Percentiles rank a stretch among this genome's conserved stretches.
phyloP scores from a whole-genome alignment of 2,888 invertebrate genomes.

The Drosophila koepferae region DNA sequence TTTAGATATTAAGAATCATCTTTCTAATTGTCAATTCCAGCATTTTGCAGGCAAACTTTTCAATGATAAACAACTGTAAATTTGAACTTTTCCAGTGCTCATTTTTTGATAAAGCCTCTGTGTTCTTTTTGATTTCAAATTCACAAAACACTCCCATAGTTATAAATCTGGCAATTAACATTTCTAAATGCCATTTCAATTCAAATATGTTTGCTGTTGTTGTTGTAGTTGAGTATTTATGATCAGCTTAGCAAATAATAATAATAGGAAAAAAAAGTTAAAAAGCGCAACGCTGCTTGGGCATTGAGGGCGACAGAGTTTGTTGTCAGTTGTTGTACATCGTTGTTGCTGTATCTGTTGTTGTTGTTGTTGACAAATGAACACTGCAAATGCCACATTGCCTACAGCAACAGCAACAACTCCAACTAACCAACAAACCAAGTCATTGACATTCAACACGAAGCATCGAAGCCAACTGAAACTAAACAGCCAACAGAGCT shows the following conservation, averaged over 20 bases:
- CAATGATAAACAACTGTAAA: neutral
- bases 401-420: constrained; percentile 32
- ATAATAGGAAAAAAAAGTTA: constrained; percentile 55
- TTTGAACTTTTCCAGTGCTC: constrained; percentile 8
- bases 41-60: neutral
- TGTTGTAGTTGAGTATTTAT: constrained; percentile 52
- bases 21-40: neutral
- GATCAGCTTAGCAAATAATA: constrained; percentile 72
- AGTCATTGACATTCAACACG: constrained; percentile 68
- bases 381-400: constrained; percentile 65
- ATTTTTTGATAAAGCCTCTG: neutral
- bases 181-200: constrained; percentile 69
- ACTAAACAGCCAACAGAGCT: constrained; percentile 41
- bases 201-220: constrained; percentile 23
- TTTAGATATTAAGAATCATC: neutral
- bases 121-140: constrained; percentile 4
- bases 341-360: constrained; percentile 1
- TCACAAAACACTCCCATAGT: constrained; percentile 22
- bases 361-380: constrained; percentile 63
- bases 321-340: constrained; percentile 19
- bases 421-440: constrained; percentile 27
- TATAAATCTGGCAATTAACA: constrained; percentile 59
- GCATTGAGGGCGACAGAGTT: constrained; percentile 73
- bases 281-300: constrained; percentile 74
- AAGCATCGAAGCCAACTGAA: constrained; percentile 42